Conservation (phyloP, 2,888 invertebrate genomes). For the Asteroscopus sphinx region DNA sequence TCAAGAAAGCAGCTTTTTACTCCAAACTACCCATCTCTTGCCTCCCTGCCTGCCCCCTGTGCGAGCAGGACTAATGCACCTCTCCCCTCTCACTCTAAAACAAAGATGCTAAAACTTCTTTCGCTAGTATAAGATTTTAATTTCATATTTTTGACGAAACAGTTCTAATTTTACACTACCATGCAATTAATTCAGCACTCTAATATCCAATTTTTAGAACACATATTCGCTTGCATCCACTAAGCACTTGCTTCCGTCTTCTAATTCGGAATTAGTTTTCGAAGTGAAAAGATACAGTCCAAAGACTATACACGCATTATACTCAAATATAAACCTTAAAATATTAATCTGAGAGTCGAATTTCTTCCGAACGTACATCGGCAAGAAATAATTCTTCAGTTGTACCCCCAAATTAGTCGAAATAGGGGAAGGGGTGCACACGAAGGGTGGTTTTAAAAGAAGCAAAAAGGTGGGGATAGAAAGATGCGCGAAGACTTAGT, state of each 20-base stretch:
- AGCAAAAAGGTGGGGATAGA: constrained; percentile 90
- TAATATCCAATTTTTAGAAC: constrained; percentile 45
- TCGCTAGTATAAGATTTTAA: constrained; percentile 90
- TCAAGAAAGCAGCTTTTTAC: constrained; percentile 90
- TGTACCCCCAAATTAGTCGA: constrained; percentile 90
- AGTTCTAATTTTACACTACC: constrained; percentile 84
- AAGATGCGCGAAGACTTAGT: constrained; percentile 90
- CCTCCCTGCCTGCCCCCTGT: constrained; percentile 68
- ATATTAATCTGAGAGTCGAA: constrained; percentile 61
- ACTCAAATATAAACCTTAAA: constrained; percentile 68
- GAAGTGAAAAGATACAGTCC: constrained; percentile 90
- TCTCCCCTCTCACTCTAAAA: constrained; percentile 88
- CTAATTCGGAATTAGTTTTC: constrained; percentile 89
- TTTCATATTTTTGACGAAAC: constrained; percentile 90
- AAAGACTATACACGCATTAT: constrained; percentile 79
- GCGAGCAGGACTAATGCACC: constrained; percentile 88
- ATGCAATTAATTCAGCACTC: constrained; percentile 58
- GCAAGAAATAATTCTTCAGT: constrained; percentile 90
- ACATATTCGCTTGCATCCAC: constrained; percentile 44
- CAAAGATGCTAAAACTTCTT: constrained; percentile 90
- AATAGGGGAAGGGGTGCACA: constrained; percentile 89
- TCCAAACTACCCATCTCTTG: constrained; percentile 88
- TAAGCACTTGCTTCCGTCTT: constrained; percentile 86
- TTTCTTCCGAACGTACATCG: constrained; percentile 67
- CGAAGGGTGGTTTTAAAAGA: constrained; percentile 90